Conservation (phyloP, 2,888 invertebrate genomes). For the Chorisops tibialis region DNA sequence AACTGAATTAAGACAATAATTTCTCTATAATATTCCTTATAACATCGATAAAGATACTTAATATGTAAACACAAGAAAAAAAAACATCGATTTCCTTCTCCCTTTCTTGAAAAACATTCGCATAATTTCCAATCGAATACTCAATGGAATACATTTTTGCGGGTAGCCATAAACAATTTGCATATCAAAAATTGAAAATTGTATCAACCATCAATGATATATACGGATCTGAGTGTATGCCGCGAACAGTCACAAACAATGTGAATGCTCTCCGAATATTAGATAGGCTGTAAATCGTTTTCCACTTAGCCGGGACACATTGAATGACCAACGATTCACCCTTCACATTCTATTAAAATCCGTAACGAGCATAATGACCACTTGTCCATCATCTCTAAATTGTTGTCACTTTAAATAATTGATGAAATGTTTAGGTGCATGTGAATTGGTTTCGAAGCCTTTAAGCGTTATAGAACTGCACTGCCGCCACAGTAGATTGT, state of each 20-base stretch:
- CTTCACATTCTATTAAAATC: constrained; percentile 22
- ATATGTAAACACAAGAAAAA: no score
- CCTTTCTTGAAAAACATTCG: no score
- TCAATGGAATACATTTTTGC: constrained; percentile 10
- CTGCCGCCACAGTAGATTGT: no score
- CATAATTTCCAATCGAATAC: constrained; percentile 15
- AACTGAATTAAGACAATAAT: no score
- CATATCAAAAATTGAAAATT: constrained; percentile 25
- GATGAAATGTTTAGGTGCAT: constrained; percentile 24
- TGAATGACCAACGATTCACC: constrained; percentile 5
- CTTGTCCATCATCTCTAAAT: constrained; percentile 23
- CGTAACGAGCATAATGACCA: constrained; percentile 25
- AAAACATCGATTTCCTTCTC: no score
- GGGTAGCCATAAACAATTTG: constrained; percentile 24
- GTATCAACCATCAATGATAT: constrained; percentile 12
- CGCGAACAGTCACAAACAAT: neutral
- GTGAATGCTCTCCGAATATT: neutral
- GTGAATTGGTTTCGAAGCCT: constrained; percentile 12
- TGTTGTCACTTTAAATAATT: constrained; percentile 28
- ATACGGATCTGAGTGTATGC: no score
- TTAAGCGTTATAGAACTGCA: no score
- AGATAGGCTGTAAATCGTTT: neutral
- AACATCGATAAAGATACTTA: no score
- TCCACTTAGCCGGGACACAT: neutral
- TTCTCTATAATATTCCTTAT: no score